Evolutionary conservation across 2,888 invertebrate genomes (phyloP), one percentile per base, ranked within the genome.

Genomic region (Parthenolecanium corni): DNA sequence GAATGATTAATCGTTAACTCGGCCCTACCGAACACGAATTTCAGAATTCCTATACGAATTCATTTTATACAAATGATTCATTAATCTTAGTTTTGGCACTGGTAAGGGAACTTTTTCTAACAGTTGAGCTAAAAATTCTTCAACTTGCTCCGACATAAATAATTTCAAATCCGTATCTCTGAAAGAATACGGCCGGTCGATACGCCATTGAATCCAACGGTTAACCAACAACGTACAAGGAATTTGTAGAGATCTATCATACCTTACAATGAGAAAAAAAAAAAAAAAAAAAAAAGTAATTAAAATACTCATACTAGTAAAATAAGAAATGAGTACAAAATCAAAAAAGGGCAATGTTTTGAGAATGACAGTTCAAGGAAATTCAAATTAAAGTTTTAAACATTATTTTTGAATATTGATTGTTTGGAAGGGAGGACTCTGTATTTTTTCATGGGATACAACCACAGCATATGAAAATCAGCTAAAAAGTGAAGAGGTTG

Each of bases 1-100:
- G 9, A 52, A 16, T 2, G 69, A 31, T 31, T 31, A 9, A 31
- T 31, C n/a, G n/a, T n/a, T 25, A n/a, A n/a, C n/a, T n/a, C n/a
- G n/a, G n/a, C n/a, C n/a, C n/a, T 20, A 79, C 77, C 76, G 74
- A 68, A 78, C 76, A 64, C 73, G 79, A 54, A 94, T 85, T 76
- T 95, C 94, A 0, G 84, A 77, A 73, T 94, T 95, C 68, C 80
- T 80, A 4, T 79, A 78, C 0, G 72, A 71, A 58, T 78, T 78
- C 64, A 94, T 76, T 25, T 78, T 76, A 72, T 91, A 92, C 0
- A 78, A 72, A 0, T 76, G 72, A 44, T 85, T 81, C 69, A 91
- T 75, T 14, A 75, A 75, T 69, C 80, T 76, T 1, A 86, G 72
- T 69, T 81, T 84, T 1, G 74, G 73, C 1, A 83, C 64, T 0